Evolutionary conservation across 2,113 vertebrate species (phyloP).

Genomic region (Balaeniceps rex): DNA sequence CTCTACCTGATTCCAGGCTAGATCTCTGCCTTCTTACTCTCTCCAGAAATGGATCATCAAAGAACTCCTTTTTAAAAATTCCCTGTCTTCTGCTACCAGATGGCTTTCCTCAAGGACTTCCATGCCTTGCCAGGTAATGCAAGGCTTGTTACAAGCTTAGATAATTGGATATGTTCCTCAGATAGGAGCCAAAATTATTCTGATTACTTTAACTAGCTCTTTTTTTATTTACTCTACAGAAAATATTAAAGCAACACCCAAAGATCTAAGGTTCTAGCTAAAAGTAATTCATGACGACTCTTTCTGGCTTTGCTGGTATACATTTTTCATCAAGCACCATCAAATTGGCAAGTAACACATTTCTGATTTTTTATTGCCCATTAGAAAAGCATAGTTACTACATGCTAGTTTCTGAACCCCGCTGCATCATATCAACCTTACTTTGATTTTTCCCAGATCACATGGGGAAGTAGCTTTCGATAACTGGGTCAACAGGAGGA

Average conservation of each 20-base stretch:
- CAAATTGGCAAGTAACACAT: background rate
- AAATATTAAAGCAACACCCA: background rate
- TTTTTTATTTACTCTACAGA: background rate
- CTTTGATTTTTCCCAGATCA: slow-evolving; percentile 1
- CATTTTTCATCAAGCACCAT: background rate
- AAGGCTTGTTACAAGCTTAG: background rate
- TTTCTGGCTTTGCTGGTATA: background rate
- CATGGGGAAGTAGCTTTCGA: background rate
- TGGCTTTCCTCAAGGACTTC: background rate
- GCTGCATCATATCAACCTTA: background rate
- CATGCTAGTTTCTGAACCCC: background rate
- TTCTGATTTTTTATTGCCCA: background rate
- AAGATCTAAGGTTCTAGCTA: background rate
- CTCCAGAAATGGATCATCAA: background rate
- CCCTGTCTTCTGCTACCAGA: background rate
- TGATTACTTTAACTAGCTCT: background rate
- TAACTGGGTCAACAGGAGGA: background rate
- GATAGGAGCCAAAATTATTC: background rate
- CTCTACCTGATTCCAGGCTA: background rate
- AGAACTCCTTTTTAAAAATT: background rate
- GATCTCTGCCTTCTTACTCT: background rate
- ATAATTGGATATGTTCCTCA: background rate
- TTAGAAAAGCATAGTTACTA: background rate
- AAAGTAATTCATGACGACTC: background rate
- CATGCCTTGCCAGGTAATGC: background rate